Evolutionary conservation across 2,888 invertebrate genomes (phyloP).

Genomic region (Amphiduros pacificus): DNA sequence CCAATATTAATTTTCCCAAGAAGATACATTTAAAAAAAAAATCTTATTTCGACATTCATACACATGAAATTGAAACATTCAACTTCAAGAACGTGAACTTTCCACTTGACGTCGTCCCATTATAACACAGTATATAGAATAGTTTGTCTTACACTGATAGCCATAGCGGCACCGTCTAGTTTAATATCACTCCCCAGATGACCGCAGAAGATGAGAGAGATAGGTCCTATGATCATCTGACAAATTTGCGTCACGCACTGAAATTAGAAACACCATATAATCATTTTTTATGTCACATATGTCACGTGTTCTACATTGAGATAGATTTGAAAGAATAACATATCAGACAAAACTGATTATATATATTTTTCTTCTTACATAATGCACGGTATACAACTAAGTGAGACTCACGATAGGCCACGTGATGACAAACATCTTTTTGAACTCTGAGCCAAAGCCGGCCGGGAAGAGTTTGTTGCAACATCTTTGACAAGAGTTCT

Average conservation of each 20-base stretch:
- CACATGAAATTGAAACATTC: too few species aligned
- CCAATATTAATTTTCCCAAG: too few species aligned
- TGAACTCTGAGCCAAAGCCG: constrained; percentile 4
- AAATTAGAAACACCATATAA: neutral
- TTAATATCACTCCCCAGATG: constrained; percentile 29
- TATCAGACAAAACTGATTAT: neutral
- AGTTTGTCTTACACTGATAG: constrained; percentile 33
- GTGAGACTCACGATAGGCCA: constrained; percentile 21
- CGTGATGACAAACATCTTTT: constrained; percentile 8
- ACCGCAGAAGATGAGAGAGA: constrained; percentile 34
- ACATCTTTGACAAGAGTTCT: constrained; percentile 7
- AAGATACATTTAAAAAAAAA: too few species aligned
- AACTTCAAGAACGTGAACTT: too few species aligned
- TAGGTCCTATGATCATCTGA: constrained; percentile 28
- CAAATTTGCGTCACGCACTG: constrained; percentile 30
- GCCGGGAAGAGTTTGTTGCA: constrained; percentile 5
- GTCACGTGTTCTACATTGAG: neutral
- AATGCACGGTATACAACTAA: too few species aligned
- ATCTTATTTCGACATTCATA: too few species aligned
- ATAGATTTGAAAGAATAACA: neutral
- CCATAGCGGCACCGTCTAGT: constrained; percentile 34
- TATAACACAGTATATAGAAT: too few species aligned
- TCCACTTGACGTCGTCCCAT: too few species aligned
- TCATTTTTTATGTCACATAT: neutral
- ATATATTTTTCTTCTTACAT: neutral